Conservation (phyloP, 1,140 invertebrate genomes). For the Arctopsyche grandis region DNA sequence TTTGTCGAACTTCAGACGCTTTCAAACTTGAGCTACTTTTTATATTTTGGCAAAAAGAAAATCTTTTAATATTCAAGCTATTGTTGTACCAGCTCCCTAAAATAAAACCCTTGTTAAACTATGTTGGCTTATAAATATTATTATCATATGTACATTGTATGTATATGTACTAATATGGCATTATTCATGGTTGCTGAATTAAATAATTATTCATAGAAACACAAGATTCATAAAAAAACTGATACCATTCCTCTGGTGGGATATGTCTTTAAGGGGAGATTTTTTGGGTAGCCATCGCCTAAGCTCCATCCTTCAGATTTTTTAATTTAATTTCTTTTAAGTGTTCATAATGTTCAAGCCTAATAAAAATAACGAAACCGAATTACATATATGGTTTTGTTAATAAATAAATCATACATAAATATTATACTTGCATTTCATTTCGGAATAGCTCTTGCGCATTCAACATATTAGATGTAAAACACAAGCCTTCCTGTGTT, state of each 20-base stretch:
- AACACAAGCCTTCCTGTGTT: constrained; percentile 76
- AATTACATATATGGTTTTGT: neutral
- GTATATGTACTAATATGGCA: too few relatives aligned
- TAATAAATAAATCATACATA: neutral
- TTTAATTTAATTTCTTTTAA: constrained; percentile 56
- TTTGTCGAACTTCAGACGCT: too few relatives aligned
- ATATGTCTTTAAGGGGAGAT: constrained; percentile 68
- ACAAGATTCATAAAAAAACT: too few relatives aligned
- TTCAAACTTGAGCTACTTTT: too few relatives aligned
- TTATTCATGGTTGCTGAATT: too few relatives aligned
- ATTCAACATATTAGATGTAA: constrained; percentile 74
- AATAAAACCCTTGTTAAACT: neutral
- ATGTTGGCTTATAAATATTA: constrained; percentile 12
- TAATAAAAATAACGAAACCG: neutral
- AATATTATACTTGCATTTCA: constrained; percentile 58
- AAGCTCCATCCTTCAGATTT: constrained; percentile 68
- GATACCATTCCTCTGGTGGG: constrained; percentile 61
- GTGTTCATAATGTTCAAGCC: constrained; percentile 50
- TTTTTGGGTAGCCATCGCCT: constrained; percentile 68
- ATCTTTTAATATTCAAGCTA: constrained; percentile 41
- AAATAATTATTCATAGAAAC: too few relatives aligned
- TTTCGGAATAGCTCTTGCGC: constrained; percentile 67
- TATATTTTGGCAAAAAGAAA: too few relatives aligned
- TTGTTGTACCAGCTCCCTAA: constrained; percentile 68
- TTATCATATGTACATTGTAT: too few relatives aligned